Conservation (phyloP, 2,113 vertebrate genomes). For the Burhinus bistriatus region DNA sequence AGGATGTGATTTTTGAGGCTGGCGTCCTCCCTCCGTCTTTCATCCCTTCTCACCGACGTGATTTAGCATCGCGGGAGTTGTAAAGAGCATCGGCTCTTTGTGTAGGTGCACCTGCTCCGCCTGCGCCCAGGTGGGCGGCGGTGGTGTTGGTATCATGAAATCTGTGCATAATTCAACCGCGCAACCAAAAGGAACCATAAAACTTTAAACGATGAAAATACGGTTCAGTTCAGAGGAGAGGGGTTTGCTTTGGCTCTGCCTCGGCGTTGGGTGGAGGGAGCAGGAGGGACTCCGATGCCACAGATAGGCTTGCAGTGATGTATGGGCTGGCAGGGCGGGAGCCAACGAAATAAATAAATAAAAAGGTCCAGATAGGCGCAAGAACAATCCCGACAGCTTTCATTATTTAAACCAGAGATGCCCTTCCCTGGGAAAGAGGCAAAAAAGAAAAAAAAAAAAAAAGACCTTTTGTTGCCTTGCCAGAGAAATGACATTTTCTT, state of each 20-base stretch:
- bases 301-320: slow-evolving; percentile 7
- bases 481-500: slow-evolving; percentile 55
- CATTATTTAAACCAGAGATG: slow-evolving; percentile 45
- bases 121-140: neutral
- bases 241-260: slow-evolving; percentile 58
- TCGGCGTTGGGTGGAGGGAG: neutral
- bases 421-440: neutral
- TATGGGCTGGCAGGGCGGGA: slow-evolving; percentile 4
- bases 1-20: slow-evolving; percentile 59
- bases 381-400: slow-evolving; percentile 38
- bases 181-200: slow-evolving; percentile 40
- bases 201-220: slow-evolving; percentile 71
- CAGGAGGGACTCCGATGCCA: neutral
- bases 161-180: slow-evolving; percentile 73
- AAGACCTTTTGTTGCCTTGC: slow-evolving; percentile 42
- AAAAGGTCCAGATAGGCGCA: neutral
- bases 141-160: neutral
- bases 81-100: slow-evolving; percentile 30
- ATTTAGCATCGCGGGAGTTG: slow-evolving; percentile 69
- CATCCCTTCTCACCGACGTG: slow-evolving; percentile 64
- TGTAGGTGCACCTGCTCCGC: slow-evolving; percentile 22
- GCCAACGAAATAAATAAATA: slow-evolving; percentile 6
- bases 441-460: neutral
- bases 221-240: slow-evolving; percentile 58
- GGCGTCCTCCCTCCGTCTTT: slow-evolving; percentile 25